Percentiles rank a stretch among this genome's conserved stretches.
phyloP scores from a whole-genome alignment of 1,140 invertebrate species.

The Penaeus vannamei region DNA sequence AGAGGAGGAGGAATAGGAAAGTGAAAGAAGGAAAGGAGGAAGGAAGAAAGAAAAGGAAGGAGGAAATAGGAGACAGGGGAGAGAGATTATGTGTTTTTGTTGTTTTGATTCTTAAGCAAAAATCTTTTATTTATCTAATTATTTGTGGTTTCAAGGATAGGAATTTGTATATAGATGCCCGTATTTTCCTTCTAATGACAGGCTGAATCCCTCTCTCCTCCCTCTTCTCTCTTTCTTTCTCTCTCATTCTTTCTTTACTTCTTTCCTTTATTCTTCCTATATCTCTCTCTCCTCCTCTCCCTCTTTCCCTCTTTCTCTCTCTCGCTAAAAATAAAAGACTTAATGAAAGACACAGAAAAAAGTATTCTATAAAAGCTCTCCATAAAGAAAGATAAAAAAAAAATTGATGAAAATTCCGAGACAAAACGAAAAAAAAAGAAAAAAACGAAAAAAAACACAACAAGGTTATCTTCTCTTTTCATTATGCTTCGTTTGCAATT shows the following conservation, averaged over 20 bases:
- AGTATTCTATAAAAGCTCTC: neutral
- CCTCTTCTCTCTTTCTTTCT: neutral
- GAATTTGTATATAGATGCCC: no score
- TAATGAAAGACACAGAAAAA: neutral
- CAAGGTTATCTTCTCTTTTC: no score
- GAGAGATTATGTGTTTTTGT: neutral
- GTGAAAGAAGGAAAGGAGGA: neutral
- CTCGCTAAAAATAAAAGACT: neutral
- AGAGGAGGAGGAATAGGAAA: neutral
- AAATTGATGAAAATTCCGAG: neutral
- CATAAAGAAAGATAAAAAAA: neutral
- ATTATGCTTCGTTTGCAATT: no score
- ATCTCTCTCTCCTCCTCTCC: neutral
- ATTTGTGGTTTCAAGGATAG: neutral
- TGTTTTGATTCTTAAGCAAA: neutral
- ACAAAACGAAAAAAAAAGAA: neutral
- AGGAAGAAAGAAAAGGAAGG: neutral
- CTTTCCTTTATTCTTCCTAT: neutral
- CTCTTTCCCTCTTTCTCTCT: neutral
- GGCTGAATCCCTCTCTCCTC: conserved; percentile 5
- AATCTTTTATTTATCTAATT: neutral
- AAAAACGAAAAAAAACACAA: neutral
- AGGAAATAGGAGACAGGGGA: neutral
- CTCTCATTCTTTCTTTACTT: neutral
- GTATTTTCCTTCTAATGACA: neutral